These are phyloP conservation scores for Drosophila sucinea DNA, from an alignment of 1,140 invertebrate species.

Conservation along the genomic window DNA sequence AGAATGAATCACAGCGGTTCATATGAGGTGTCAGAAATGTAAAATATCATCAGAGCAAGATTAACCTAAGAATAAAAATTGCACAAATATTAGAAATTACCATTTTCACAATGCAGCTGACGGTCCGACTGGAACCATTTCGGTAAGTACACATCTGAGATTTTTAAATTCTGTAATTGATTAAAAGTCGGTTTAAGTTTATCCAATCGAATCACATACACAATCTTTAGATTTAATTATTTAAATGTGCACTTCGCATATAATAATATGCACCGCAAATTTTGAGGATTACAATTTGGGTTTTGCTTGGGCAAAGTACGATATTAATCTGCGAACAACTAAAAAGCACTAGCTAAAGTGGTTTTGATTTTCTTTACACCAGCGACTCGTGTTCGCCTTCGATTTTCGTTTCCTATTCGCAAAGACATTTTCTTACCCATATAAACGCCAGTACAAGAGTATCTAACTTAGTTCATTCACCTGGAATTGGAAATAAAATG, in stretches of 20 bases:
- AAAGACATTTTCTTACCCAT: background rate
- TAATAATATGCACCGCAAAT: constrained; percentile 82
- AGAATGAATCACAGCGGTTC: constrained; percentile 74
- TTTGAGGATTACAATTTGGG: constrained; percentile 58
- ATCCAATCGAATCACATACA: background rate
- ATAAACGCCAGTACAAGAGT: background rate
- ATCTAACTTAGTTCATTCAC: constrained; percentile 9
- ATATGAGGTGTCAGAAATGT: constrained; percentile 81
- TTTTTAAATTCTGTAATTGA: background rate
- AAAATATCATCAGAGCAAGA: constrained; percentile 69
- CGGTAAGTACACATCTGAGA: too few species aligned
- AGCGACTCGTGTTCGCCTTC: constrained; percentile 66
- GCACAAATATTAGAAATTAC: background rate
- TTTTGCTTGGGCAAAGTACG: constrained; percentile 78
- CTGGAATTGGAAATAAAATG: constrained; percentile 24
- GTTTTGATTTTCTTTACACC: constrained; percentile 69
- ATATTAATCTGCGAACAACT: constrained; percentile 71
- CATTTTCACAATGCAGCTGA: background rate
- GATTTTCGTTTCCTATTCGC: background rate
- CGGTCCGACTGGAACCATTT: background rate
- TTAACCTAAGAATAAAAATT: background rate
- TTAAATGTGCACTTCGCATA: constrained; percentile 61
- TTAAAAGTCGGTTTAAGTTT: background rate
- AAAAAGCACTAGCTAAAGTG: constrained; percentile 82
- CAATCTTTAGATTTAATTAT: background rate